Percentiles rank a stretch among this genome's conserved stretches.
Conservation (phyloP, 2,113 vertebrate species). For the Tonatia bakeri region DNA sequence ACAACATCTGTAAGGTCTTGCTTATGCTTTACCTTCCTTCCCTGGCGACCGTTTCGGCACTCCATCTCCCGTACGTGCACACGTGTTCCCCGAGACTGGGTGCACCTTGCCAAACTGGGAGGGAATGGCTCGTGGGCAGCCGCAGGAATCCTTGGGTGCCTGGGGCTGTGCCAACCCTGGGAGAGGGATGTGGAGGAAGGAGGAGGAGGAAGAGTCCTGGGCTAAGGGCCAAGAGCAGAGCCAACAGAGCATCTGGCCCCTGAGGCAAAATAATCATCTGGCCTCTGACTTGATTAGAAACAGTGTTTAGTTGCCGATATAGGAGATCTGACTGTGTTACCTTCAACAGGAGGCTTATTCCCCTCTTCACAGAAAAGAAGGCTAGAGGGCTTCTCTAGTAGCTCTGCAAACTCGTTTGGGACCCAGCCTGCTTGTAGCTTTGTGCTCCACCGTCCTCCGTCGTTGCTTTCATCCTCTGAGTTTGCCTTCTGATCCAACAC, state of each 20-base stretch:
- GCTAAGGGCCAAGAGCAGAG: neutral
- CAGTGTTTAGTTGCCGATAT: neutral
- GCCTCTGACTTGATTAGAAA: neutral
- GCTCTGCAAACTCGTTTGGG: neutral
- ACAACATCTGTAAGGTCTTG: neutral
- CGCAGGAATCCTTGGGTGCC: neutral
- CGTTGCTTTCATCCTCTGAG: neutral
- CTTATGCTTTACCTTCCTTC: neutral
- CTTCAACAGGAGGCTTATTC: neutral
- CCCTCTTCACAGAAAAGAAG: neutral
- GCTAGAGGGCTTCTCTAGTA: neutral
- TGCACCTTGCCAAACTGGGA: neutral
- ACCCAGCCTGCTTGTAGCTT: neutral
- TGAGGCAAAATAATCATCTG: neutral
- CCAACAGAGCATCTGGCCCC: accelerated
- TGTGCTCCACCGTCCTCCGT: neutral
- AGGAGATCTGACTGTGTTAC: neutral
- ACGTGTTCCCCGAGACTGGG: neutral
- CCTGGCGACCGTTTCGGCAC: neutral
- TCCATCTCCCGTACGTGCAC: accelerated
- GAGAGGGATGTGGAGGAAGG: neutral
- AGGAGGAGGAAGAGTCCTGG: neutral
- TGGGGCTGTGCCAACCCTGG: neutral
- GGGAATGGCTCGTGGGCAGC: neutral
- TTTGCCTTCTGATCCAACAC: neutral